Conservation (phyloP, 2,888 invertebrate species). For the Melolontha melolontha region DNA sequence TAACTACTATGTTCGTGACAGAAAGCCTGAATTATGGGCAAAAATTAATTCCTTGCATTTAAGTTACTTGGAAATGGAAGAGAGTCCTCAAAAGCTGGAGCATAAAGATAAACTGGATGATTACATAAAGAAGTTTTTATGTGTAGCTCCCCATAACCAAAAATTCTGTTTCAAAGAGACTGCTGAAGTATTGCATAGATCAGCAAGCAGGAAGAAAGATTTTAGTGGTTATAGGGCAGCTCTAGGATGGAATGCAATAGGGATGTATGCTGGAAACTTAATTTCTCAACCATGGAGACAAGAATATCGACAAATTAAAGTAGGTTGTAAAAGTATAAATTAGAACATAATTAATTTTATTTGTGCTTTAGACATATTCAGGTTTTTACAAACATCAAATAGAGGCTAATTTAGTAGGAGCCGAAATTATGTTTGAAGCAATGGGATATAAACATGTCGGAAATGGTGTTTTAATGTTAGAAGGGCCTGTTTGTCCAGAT, state of each 20-base stretch:
- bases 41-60: slow-evolving; percentile 83
- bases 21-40: slow-evolving; percentile 73
- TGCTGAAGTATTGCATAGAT: slow-evolving; percentile 79
- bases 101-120: slow-evolving; percentile 83
- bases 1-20: slow-evolving; percentile 70
- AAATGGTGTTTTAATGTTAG: slow-evolving; percentile 71
- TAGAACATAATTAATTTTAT: slow-evolving; percentile 10
- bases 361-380: slow-evolving; percentile 77
- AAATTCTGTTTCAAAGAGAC: slow-evolving; percentile 85
- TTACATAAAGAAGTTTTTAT: slow-evolving; percentile 82
- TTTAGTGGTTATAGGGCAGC: slow-evolving; percentile 87
- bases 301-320: slow-evolving; percentile 85
- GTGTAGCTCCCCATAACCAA: slow-evolving; percentile 80
- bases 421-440: slow-evolving; percentile 80
- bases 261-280: slow-evolving; percentile 87
- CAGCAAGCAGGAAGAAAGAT: slow-evolving; percentile 76
- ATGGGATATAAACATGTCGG: slow-evolving; percentile 83
- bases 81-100: slow-evolving; percentile 81
- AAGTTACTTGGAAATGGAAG: slow-evolving; percentile 83
- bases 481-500: slow-evolving; percentile 85
- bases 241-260: slow-evolving; percentile 86
- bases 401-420: slow-evolving; percentile 82
- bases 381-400: slow-evolving; percentile 92
- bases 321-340: slow-evolving; percentile 57
- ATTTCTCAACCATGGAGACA: slow-evolving; percentile 90